Conservation (phyloP, 1,140 invertebrate genomes). For the Ips nitidus region DNA sequence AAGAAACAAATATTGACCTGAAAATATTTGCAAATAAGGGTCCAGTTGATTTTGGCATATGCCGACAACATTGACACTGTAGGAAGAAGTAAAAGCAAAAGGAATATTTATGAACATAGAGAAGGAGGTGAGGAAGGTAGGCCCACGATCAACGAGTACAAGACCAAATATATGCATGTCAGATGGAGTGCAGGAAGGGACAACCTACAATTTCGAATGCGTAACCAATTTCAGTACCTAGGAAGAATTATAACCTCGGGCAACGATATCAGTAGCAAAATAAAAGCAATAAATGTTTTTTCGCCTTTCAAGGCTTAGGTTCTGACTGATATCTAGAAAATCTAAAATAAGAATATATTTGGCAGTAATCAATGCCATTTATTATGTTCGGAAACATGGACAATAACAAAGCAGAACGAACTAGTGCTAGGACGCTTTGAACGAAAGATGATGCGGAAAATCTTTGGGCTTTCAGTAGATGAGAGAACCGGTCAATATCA, state of each 20-base stretch:
- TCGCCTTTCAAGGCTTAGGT: not conserved
- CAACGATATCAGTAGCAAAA: not conserved
- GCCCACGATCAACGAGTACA: slow-evolving; percentile 3
- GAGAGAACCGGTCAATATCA: too few species aligned
- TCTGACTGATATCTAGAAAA: too few species aligned
- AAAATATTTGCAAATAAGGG: slow-evolving; percentile 7
- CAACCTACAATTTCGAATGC: slow-evolving; percentile 4
- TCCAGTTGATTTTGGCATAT: slow-evolving; percentile 14
- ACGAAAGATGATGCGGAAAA: too few species aligned
- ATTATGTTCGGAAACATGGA: too few species aligned
- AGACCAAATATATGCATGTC: too few species aligned
- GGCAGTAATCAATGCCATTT: too few species aligned
- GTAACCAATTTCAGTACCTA: not conserved
- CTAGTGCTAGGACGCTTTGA: too few species aligned
- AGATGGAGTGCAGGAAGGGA: not conserved
- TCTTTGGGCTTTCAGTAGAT: too few species aligned
- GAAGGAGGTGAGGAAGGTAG: slow-evolving; percentile 1
- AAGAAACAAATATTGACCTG: not conserved
- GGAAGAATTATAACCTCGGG: not conserved
- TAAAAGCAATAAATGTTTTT: not conserved
- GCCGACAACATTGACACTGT: slow-evolving; percentile 2
- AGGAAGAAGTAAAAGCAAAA: slow-evolving; percentile 10
- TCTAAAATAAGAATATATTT: too few species aligned
- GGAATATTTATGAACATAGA: slow-evolving; percentile 11
- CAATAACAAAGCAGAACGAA: too few species aligned